Conservation (phyloP, 2,113 vertebrate genomes). For the Formicarius rufipectus region DNA sequence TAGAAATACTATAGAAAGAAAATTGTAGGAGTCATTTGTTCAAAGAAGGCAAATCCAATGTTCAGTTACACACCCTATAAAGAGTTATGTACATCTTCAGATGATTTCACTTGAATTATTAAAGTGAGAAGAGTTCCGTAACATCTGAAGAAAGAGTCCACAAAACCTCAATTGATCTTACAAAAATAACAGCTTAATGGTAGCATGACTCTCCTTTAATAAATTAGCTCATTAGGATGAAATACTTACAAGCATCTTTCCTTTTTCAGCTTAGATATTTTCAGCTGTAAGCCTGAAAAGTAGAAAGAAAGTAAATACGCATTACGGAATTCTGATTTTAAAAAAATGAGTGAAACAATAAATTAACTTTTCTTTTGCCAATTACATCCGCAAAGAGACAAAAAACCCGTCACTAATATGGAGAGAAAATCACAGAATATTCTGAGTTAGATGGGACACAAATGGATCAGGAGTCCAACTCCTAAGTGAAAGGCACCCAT, state of each 20-base stretch:
- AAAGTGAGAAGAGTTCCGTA: background rate
- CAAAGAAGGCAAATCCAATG: background rate
- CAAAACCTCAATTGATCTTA: background rate
- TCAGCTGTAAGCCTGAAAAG: constrained; percentile 86
- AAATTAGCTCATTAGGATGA: background rate
- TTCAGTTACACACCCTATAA: background rate
- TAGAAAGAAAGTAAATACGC: background rate
- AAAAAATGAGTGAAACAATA: background rate
- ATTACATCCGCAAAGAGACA: background rate
- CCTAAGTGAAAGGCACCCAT: background rate
- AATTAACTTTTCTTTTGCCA: background rate
- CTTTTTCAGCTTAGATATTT: constrained; percentile 92
- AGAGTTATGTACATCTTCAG: rapidly evolving
- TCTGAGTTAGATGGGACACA: background rate
- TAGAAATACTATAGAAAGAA: background rate
- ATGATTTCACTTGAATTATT: background rate
- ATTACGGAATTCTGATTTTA: background rate
- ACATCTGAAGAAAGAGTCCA: background rate
- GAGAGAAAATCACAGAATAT: background rate
- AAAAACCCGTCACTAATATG: background rate
- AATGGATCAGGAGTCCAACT: background rate
- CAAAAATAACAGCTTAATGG: background rate
- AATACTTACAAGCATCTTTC: constrained; percentile 94
- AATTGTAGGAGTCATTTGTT: background rate
- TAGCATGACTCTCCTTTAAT: constrained; percentile 6